These are phyloP conservation scores for Dufourea novaeangliae DNA, from an alignment of 1,140 invertebrate genomes.

Conservation along the genomic window DNA sequence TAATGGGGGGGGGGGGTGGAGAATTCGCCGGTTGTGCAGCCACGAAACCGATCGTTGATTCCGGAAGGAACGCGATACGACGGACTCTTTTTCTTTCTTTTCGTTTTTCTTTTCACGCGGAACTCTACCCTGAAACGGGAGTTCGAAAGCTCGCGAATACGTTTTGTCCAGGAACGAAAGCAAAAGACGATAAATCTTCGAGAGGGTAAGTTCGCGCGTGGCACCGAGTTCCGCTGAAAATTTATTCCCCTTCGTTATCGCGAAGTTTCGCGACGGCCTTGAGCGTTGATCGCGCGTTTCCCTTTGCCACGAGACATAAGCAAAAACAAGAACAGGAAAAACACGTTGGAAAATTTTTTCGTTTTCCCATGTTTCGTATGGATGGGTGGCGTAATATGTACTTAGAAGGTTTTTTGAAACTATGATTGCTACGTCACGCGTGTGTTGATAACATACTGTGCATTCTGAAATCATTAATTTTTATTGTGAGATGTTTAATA, in stretches of 20 bases:
- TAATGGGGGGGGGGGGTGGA: not conserved
- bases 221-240: constrained; percentile 49
- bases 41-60: not conserved
- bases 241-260: constrained; percentile 65
- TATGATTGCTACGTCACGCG: too few species aligned
- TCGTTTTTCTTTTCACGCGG: not conserved
- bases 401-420: too few species aligned
- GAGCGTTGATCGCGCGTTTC: constrained; percentile 49
- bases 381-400: too few species aligned
- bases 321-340: constrained; percentile 8
- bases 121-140: not conserved
- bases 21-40: too few species aligned
- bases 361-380: not conserved
- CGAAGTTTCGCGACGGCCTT: constrained; percentile 52
- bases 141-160: constrained; percentile 47
- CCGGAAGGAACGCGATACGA: not conserved
- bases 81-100: too few species aligned
- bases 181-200: constrained; percentile 57
- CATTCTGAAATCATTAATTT: too few species aligned
- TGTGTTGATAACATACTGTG: too few species aligned
- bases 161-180: constrained; percentile 41
- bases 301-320: constrained; percentile 6
- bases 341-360: not conserved
- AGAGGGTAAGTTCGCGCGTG: constrained; percentile 47
- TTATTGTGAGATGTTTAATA: too few species aligned